Base-by-base conservation (phyloP, 1,140 invertebrate species). In the Drosophila kohkoa region DNA sequence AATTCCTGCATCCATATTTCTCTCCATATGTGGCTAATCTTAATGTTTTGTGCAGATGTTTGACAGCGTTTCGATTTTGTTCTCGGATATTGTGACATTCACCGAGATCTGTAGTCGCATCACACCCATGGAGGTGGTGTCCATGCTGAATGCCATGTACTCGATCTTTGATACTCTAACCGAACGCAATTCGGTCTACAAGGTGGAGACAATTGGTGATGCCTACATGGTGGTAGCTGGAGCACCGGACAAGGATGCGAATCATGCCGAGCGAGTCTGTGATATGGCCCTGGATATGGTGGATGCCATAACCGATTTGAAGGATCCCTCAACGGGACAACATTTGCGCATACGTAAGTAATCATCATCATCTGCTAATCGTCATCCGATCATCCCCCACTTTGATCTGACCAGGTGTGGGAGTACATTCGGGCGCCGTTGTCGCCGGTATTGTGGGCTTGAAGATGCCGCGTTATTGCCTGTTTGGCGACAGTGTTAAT, bases 191-290 rank as follows among this genome's bases (percentile, higher is more conserved):
- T 94, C 95, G 25, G 98, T 99, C 5, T 99, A 99, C 92, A 99
- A 99, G 95, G 98, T 99, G 5, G 98, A 99, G 93, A 99, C 98
- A 0, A 99, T 99, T 79, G 98, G 98, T 0, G 98, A 99, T 91
- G 98, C 98, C 0, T 99, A 99, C 89, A 99, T 99, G 98, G 97
- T 99, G 1, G 98, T 99, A 1, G 98, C 97, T 11, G 99, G 98
- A 0, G 97, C 98, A 10, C 98, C 98, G 0, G 97, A 98, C 66
- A 96, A 96, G 79, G 96, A 97, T 91, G 94, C 94, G 45, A 96
- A 98, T 91, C 98, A 99, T 91, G 98, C 98, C 0, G 96, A 98
- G 91, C 96, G 96, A 79, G 98, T 99, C 11, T 99, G 98, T 85
- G 96, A 98, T 92, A 98, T 99, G 97, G 98, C 98, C 0, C 93